These are phyloP conservation scores for Carterocephalus palaemon DNA, from an alignment of 2,888 invertebrate genomes.

Conservation along the genomic window DNA sequence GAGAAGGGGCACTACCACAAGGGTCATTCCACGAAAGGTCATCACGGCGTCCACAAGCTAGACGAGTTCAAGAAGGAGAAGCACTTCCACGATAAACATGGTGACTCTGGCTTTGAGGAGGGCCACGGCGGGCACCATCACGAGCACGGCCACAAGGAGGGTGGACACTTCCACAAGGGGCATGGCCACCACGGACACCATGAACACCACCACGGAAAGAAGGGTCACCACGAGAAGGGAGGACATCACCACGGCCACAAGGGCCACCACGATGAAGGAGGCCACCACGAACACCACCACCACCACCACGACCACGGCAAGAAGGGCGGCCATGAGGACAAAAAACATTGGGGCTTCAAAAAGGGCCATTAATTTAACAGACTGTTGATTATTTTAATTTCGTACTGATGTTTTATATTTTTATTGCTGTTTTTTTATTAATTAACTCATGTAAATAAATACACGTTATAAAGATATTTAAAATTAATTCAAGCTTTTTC, in stretches of 20 bases:
- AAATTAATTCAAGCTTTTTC: too few relatives aligned
- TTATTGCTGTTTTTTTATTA: constrained; percentile 20
- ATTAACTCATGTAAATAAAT: constrained; percentile 27
- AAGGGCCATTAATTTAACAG: constrained; percentile 63
- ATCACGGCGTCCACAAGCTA: constrained; percentile 89
- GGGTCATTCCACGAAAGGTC: constrained; percentile 90
- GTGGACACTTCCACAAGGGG: constrained; percentile 87
- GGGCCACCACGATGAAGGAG: constrained; percentile 87
- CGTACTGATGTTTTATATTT: constrained; percentile 25
- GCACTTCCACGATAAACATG: constrained; percentile 90
- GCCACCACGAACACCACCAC: constrained; percentile 87
- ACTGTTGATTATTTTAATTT: constrained; percentile 20
- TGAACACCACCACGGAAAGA: constrained; percentile 88
- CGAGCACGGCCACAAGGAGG: constrained; percentile 88
- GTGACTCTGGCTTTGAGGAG: constrained; percentile 86
- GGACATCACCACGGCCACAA: constrained; percentile 88
- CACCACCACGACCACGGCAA: constrained; percentile 86
- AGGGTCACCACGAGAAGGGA: constrained; percentile 88
- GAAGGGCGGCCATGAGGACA: constrained; percentile 88
- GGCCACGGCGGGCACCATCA: constrained; percentile 88
- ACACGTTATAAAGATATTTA: constrained; percentile 12
- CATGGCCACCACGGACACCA: constrained; percentile 87
- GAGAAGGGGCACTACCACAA: constrained; percentile 85
- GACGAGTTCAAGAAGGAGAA: constrained; percentile 92
- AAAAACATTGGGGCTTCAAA: constrained; percentile 87